Base-by-base conservation (phyloP, 2,888 invertebrate genomes). In the Smittia aterrima region DNA sequence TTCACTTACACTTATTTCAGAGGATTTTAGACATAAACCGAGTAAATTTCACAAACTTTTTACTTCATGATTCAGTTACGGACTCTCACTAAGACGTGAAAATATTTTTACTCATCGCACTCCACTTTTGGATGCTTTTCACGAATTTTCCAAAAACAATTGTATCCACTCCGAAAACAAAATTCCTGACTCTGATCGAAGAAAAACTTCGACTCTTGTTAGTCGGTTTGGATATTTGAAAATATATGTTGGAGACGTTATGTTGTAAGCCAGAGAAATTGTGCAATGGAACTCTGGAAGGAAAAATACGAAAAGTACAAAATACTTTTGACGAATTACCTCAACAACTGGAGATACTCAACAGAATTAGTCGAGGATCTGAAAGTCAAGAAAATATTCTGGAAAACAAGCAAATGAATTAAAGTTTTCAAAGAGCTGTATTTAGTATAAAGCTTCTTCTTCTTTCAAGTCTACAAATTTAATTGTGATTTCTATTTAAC, bases 11-110 rank as follows among this genome's bases (percentile, higher is more conserved):
- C 64, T 64, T 27, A 20, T 64, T 27, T 64, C 25, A 27, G 27
- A 20, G 64, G 25, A 20, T 20, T 64, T 25, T 25, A 64, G 64
- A 64, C 25, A 64, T 64, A 25, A 64, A 64, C 27, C 64, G 25
- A 64, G 25, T 1, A 22, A n/a, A 25, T 64, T 16, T 6, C 64
- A 16, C 22, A 3, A n/a, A 64, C 22, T 1, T 13, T 64, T 64
- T 64, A 64, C 25, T 64, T 13, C 64, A 64, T 64, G 7, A 11
- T 16, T 58, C 20, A 9, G 20, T 6, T 18, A 2, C 7, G 64
- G 20, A n/a, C 4, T 1, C 25, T 1, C 22, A 27, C 64, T 64
- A 64, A 25, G 11, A 1, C 64, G 64, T 7, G 64, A 64, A 27
- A 25, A 64, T 2, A 11, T 27, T 64, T 25, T 64, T 13, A 64